Base-by-base conservation (phyloP, 2,888 invertebrate genomes). In the Lysandra bellargus region DNA sequence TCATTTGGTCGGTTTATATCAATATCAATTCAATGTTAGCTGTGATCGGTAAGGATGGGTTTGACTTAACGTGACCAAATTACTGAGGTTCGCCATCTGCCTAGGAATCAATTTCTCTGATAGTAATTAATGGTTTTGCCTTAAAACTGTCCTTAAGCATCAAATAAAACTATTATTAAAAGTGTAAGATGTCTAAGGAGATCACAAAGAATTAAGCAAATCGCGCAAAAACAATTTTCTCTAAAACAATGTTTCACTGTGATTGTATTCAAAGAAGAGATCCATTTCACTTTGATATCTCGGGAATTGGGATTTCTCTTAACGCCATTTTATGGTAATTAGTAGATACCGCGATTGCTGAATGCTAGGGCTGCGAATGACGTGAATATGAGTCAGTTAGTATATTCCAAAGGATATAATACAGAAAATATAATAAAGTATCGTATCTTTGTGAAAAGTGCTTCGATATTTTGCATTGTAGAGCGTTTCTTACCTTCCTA, bases 281-380 rank as follows among this genome's bases (percentile, higher is more conserved):
- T 69, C 69, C 33, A 69, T 69, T 69, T 37, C 69, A 69, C 69
- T 69, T 69, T 37, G 69, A 69, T 69, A 69, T 69, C 69, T 69
- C 14, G 69, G 69, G 33, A 69, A 69, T 69, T 69, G 33, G 69
- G 69, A 37, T 37, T 69, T 69, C 69, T 69, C 33, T 69, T 69
- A 69, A 69, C 69, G 69, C 69, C 33, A 69, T 69, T 69, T 69
- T 69, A 69, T 69, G 69, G 33, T 69, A 69, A 37, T 69, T 69
- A 69, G 69, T 69, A 69, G 33, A 69, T 69, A 69, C 69, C 33
- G 33, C 69, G 69, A 69, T 69, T 14, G 33, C 33, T 69, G 33
- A 69, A 37, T 69, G 61, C 7, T 69, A 69, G 33, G 69, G 69
- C 30, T 69, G 33, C 14, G 17, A 37, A 61, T 23, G 57, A 57